phyloP scores from a whole-genome alignment of 2,888 invertebrate genomes.

The Dichetophora obliterata region DNA sequence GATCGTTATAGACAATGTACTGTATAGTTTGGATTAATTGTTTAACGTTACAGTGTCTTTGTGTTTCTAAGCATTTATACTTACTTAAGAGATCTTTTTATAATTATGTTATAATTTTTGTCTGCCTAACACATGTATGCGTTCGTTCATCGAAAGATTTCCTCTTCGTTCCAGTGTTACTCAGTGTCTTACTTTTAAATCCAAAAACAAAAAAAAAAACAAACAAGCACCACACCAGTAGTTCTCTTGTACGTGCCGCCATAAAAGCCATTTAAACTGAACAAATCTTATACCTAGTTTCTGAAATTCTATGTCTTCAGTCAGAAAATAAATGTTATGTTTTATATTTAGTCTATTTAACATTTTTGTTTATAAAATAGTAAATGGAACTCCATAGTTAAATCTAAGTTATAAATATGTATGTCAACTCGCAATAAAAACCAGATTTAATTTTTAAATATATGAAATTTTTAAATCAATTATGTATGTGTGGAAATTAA shows the following conservation, averaged over 20 bases:
- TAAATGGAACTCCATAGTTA: neutral
- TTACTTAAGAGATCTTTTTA: slow-evolving; percentile 30
- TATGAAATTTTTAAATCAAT: neutral
- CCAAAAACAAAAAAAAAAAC: no score
- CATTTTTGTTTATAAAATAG: slow-evolving; percentile 13
- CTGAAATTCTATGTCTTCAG: slow-evolving; percentile 27
- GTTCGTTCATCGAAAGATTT: neutral
- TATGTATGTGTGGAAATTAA: no score
- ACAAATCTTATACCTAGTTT: slow-evolving; percentile 40
- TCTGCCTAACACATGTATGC: slow-evolving; percentile 13
- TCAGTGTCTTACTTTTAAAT: neutral
- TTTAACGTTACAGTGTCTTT: slow-evolving; percentile 10
- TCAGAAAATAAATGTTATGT: slow-evolving; percentile 45
- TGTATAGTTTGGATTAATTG: slow-evolving; percentile 41
- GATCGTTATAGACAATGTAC: slow-evolving; percentile 76
- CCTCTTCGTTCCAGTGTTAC: slow-evolving; percentile 17
- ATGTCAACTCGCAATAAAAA: slow-evolving; percentile 17
- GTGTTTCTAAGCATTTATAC: slow-evolving; percentile 42
- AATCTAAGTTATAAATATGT: slow-evolving; percentile 12
- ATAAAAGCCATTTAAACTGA: slow-evolving; percentile 41
- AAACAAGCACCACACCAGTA: neutral
- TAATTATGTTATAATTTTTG: slow-evolving; percentile 23
- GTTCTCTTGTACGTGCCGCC: slow-evolving; percentile 8
- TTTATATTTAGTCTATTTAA: slow-evolving; percentile 46
- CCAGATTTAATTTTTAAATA: neutral